Base-by-base conservation (phyloP, 2,113 vertebrate genomes). In the Anthoscopus minutus region DNA sequence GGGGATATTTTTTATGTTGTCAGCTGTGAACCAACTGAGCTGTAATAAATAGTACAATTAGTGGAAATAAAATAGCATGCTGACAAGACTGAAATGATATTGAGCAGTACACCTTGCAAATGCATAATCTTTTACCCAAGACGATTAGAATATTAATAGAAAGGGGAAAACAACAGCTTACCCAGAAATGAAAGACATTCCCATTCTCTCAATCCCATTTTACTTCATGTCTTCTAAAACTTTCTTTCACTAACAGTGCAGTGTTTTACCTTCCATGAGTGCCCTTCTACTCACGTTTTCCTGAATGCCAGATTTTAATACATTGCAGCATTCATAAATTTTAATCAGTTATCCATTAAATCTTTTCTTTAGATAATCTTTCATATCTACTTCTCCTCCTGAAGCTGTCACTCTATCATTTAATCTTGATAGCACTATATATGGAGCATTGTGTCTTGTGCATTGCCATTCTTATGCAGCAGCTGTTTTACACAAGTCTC, bases 41-140 rank as follows among this genome's bases (percentile, higher is more conserved):
- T 88, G 74, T 82, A 93, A 92, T 91, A 89, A 95, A 94, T 82
- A 92, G 53, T 38, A 80, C 57, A 92, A 92, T 82, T 94, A 92
- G 48, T 53, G 72, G 53, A 64, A 94, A 88, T 85, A 76, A 91
- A 79, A 76, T 42, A 87, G 23, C 58, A 61, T 2, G 2, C 51
- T 67, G 58, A 80, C 79, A 92, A 92, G 57, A 80, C 1, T 86
- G 62, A 93, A 71, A 80, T 80, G 6, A 58, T 82, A 74, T 45
- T 53, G 60, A 92, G 27, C 67, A 83, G 64, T 71, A 86, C n/a
- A 73, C 9, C 88, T 93, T 73, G 38, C 30, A 86, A 92, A 88
- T 45, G 21, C 15, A 30, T 60, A 44, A 31, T 70, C 24, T 47
- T 89, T 92, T 71, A 58, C 44, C 18, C 8, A 1, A 42, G 86